Evolutionary conservation across 1,140 invertebrate species (phyloP).

Genomic region (Penaeus chinensis): DNA sequence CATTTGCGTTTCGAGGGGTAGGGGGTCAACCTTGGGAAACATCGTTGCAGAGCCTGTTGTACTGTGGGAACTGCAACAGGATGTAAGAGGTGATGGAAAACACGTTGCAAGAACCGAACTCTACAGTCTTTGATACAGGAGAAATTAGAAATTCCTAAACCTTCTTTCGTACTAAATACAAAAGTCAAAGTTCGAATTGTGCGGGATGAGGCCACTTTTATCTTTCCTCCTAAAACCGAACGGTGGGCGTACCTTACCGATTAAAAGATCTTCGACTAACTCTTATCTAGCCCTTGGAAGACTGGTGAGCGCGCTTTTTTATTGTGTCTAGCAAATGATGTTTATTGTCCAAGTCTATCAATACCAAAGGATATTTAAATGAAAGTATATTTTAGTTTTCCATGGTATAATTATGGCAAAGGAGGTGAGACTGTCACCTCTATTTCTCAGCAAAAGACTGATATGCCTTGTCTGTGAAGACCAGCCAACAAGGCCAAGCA

Average conservation of each 20-base stretch:
- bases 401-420: conserved; percentile 41
- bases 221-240: conserved; percentile 33
- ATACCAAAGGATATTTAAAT: conserved; percentile 20
- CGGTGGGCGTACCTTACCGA: conserved; percentile 13
- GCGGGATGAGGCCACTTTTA: conserved; percentile 33
- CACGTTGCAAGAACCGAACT: conserved; percentile 44
- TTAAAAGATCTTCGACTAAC: conserved; percentile 45
- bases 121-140: neutral
- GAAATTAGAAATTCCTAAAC: conserved; percentile 24
- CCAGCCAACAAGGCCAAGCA: conserved; percentile 19
- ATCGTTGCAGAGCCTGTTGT: too few species aligned
- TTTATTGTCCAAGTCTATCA: conserved; percentile 24
- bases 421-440: neutral
- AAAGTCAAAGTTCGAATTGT: conserved; percentile 22
- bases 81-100: conserved; percentile 61
- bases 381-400: conserved; percentile 10
- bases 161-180: conserved; percentile 37
- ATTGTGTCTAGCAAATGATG: conserved; percentile 42
- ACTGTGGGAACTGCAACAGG: too few species aligned
- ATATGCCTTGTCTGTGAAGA: conserved; percentile 19
- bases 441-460: conserved; percentile 18
- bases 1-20: too few species aligned
- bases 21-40: too few species aligned
- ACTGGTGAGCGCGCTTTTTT: conserved; percentile 47
- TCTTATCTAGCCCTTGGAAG: conserved; percentile 32